Percentiles rank a stretch among this genome's conserved stretches.
phyloP scores from a whole-genome alignment of 2,113 vertebrate genomes.

The Hymenochirus boettgeri region DNA sequence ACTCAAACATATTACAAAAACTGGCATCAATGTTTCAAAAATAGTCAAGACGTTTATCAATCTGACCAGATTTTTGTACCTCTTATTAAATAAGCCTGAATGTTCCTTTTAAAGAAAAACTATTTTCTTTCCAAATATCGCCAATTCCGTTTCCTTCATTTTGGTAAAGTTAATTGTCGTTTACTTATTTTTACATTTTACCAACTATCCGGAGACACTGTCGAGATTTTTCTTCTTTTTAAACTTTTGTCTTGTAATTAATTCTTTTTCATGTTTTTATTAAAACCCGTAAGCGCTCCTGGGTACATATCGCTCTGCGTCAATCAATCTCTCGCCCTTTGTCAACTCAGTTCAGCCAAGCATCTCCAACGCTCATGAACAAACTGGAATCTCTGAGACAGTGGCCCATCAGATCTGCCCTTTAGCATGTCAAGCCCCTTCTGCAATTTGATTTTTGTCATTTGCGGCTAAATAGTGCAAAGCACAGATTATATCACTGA shows the following conservation, averaged over 20 bases:
- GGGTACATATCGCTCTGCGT: slow-evolving; percentile 18
- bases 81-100: no score
- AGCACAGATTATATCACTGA: slow-evolving; percentile 43
- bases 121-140: no score
- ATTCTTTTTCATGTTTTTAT: not conserved
- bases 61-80: no score
- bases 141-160: no score
- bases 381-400: slow-evolving; percentile 21
- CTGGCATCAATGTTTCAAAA: no score
- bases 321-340: not conserved
- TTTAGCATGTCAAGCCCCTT: slow-evolving; percentile 42
- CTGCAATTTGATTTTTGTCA: slow-evolving; percentile 47
- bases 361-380: slow-evolving; percentile 25
- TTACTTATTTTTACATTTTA: no score
- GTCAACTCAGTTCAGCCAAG: slow-evolving; percentile 26
- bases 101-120: no score
- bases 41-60: no score
- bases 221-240: no score
- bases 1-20: no score
- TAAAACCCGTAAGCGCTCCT: slow-evolving; percentile 2
- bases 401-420: slow-evolving; percentile 33
- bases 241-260: not conserved
- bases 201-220: no score
- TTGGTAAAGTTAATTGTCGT: no score
- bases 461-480: slow-evolving; percentile 40